Conservation (phyloP, 2,888 invertebrate genomes). For the Hydropsyche betteni region DNA sequence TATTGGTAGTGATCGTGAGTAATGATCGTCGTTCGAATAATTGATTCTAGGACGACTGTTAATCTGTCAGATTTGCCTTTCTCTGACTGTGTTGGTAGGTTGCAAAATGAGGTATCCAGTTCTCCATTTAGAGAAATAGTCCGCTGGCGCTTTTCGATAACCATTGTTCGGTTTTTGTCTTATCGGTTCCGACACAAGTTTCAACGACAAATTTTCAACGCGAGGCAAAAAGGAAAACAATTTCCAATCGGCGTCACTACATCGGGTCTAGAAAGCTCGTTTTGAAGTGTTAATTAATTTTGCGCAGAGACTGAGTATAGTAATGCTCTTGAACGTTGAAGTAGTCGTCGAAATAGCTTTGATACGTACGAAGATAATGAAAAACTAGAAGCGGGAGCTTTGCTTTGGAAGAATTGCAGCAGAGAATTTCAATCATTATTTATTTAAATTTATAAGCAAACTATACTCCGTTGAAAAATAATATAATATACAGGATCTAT, state of each 20-base stretch:
- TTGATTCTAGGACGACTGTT: slow-evolving; percentile 23
- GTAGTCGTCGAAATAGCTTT: no score
- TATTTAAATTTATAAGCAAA: no score
- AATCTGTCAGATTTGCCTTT: slow-evolving; percentile 19
- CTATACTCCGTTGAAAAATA: no score
- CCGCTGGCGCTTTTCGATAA: not conserved
- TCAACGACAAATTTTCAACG: not conserved
- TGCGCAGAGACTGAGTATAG: no score
- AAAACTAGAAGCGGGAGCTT: no score
- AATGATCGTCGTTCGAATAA: slow-evolving; percentile 18
- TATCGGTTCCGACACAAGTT: slow-evolving; percentile 4
- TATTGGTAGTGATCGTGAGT: slow-evolving; percentile 23
- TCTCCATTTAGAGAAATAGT: not conserved
- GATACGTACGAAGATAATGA: no score
- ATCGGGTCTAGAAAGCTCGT: no score
- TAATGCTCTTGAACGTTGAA: no score
- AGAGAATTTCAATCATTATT: no score
- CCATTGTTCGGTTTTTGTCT: not conserved
- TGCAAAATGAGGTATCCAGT: slow-evolving; percentile 6
- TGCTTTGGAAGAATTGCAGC: no score
- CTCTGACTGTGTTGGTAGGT: not conserved
- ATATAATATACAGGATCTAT: no score
- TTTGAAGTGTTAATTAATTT: no score
- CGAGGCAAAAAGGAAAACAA: slow-evolving; percentile 3
- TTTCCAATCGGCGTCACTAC: not conserved